Percentiles rank a stretch among this genome's conserved stretches.
phyloP scores from a whole-genome alignment of 2,888 invertebrate species.

The Arge pagana region DNA sequence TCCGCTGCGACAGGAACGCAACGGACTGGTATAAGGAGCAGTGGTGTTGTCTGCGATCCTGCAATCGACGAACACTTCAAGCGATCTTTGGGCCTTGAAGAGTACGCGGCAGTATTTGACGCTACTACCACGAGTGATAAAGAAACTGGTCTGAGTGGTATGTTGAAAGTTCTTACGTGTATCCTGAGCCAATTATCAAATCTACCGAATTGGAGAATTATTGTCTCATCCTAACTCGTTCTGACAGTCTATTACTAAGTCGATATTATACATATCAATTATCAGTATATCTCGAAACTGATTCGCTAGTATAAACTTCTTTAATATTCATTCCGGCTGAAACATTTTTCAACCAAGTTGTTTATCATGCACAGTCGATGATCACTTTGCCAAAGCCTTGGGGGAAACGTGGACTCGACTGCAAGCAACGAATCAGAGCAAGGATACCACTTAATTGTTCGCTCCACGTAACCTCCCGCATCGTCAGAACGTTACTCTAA shows the following conservation, averaged over 20 bases:
- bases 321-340: too few species aligned
- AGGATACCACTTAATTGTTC: conserved; percentile 50
- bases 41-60: conserved; percentile 68
- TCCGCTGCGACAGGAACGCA: conserved; percentile 41
- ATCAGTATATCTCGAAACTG: too few species aligned
- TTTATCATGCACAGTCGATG: conserved; percentile 53
- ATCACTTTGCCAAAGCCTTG: conserved; percentile 55
- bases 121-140: conserved; percentile 49
- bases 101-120: conserved; percentile 55
- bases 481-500: too few species aligned
- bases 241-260: too few species aligned
- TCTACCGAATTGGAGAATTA: too few species aligned
- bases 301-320: too few species aligned
- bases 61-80: conserved; percentile 96
- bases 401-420: conserved; percentile 57
- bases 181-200: too few species aligned
- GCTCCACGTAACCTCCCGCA: too few species aligned
- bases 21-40: conserved; percentile 48
- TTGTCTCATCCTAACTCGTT: too few species aligned
- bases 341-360: too few species aligned
- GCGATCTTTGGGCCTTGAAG: conserved; percentile 82
- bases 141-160: conserved; percentile 54
- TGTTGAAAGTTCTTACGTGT: conserved; percentile 29
- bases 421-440: conserved; percentile 49
- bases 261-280: too few species aligned